phyloP scores from a whole-genome alignment of 35 echinoderm and acorn worm genomes.

The Ophioderma brevispina region DNA sequence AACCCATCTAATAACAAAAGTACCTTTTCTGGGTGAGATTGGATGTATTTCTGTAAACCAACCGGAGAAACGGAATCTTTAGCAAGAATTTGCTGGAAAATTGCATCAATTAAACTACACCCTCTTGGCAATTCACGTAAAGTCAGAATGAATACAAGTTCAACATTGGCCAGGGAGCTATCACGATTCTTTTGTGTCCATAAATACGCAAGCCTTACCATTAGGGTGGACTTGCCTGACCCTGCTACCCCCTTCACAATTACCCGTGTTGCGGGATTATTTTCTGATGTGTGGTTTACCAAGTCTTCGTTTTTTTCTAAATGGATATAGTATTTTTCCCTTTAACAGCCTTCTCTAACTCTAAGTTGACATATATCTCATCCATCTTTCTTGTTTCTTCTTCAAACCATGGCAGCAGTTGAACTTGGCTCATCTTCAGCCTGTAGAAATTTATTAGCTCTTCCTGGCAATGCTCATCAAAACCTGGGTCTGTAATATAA shows the following conservation, averaged over 20 bases:
- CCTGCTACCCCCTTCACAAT: neutral
- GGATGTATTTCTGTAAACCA: slow-evolving; percentile 8
- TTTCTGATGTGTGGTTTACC: neutral
- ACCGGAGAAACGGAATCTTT: slow-evolving; percentile 18
- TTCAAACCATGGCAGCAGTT: neutral
- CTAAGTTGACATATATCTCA: neutral
- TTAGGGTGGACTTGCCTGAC: neutral
- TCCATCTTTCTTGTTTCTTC: neutral
- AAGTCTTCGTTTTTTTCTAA: neutral
- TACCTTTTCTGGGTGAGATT: slow-evolving; percentile 9
- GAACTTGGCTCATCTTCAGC: neutral
- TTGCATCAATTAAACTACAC: neutral
- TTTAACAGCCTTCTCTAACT: neutral
- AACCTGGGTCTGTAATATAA: no score
- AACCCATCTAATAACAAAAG: slow-evolving; percentile 17
- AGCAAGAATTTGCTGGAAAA: slow-evolving; percentile 14
- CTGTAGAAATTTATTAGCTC: neutral
- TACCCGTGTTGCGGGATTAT: neutral
- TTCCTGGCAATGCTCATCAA: neutral
- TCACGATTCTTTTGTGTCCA: neutral
- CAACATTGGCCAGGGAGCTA: neutral
- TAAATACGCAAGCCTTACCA: neutral
- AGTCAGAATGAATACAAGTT: neutral
- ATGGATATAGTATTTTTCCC: no score
- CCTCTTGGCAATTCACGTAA: neutral